A percentile compares a stretch with the other conserved stretches of the same genome.
Conservation (phyloP, 1,140 invertebrate genomes). For the Homarus americanus region DNA sequence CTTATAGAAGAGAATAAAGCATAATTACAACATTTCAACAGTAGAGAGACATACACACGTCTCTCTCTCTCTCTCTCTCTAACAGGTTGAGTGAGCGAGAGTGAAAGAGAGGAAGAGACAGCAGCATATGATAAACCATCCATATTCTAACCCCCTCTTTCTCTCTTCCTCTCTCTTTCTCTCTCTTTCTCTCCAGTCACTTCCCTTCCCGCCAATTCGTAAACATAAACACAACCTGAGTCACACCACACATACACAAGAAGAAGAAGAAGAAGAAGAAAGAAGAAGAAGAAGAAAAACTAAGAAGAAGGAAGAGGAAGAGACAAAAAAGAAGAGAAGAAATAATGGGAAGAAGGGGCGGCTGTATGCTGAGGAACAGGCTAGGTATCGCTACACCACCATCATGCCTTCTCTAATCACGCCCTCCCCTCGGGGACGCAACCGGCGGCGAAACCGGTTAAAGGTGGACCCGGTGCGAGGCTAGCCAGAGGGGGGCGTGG, state of each 20-base stretch:
- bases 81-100: not conserved
- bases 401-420: conserved; percentile 70
- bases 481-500: conserved; percentile 49
- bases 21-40: conserved; percentile 49
- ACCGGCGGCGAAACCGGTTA: conserved; percentile 58
- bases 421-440: conserved; percentile 68
- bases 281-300: conserved; percentile 31
- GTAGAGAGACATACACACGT: not conserved
- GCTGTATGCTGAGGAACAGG: conserved; percentile 61
- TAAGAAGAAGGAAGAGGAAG: conserved; percentile 59
- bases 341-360: conserved; percentile 68
- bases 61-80: not conserved
- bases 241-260: no score
- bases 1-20: no score
- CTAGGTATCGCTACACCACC: conserved; percentile 65
- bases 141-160: conserved; percentile 57
- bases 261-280: conserved; percentile 36
- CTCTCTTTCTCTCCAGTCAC: no score
- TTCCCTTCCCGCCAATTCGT: not conserved
- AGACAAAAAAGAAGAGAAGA: conserved; percentile 57
- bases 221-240: not conserved
- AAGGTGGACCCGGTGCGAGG: conserved; percentile 63
- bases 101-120: not conserved
- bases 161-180: no score
- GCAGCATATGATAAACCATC: conserved; percentile 65